Evolutionary conservation across 30 jellyfish, hydroid and myxozoan species (phyloP).

Genomic region (Phacellophora camtschatica): DNA sequence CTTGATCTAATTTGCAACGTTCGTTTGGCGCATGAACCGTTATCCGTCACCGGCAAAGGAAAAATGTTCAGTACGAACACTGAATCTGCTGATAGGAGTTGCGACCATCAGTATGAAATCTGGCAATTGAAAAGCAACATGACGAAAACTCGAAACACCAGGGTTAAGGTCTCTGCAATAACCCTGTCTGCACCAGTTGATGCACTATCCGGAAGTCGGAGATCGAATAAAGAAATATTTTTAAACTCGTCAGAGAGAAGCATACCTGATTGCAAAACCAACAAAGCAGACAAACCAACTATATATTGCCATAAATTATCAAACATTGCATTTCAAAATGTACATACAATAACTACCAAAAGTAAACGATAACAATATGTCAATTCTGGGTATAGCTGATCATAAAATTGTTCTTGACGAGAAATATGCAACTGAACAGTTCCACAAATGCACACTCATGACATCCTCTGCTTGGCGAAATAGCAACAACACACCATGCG

Average conservation of each 20-base stretch:
- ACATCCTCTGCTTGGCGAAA: constrained; percentile 27
- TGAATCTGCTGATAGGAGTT: neutral
- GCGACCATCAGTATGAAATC: neutral
- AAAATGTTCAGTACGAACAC: neutral
- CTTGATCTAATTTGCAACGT: neutral
- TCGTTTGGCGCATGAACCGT: neutral
- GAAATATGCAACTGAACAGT: neutral
- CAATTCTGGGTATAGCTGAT: constrained; percentile 1
- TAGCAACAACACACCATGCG: constrained; percentile 7
- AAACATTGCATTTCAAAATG: neutral
- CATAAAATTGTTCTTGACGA: constrained; percentile 33
- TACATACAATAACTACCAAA: neutral
- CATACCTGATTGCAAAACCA: neutral
- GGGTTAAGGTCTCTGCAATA: constrained; percentile 1
- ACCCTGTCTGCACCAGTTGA: neutral
- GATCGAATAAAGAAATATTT: neutral
- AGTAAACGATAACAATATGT: neutral
- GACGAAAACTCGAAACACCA: constrained; percentile 8
- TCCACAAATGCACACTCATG: neutral
- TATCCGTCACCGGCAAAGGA: neutral
- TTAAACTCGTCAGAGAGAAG: neutral
- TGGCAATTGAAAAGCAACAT: neutral
- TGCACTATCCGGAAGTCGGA: neutral
- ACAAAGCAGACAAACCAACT: neutral
- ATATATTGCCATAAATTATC: neutral